Percentiles rank a stretch among this genome's conserved stretches.
Evolutionary conservation across 2,888 invertebrate genomes (phyloP).

Genomic region (Asteroscopus sphinx): DNA sequence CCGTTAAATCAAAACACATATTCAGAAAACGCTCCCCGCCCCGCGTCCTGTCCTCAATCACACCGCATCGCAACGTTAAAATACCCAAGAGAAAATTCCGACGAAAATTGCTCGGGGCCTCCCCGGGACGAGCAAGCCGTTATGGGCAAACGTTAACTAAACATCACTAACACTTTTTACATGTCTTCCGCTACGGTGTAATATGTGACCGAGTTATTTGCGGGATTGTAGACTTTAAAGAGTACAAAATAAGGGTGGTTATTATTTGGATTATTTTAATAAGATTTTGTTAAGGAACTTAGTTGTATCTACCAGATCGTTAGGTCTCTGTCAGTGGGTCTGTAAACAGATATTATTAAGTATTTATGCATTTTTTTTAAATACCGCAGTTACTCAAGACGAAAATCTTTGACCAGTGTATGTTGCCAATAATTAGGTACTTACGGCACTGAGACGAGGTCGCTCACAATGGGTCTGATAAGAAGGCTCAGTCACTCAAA

Average conservation of each 20-base stretch:
- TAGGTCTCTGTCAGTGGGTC: conserved; percentile 38
- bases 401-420: too few relatives aligned
- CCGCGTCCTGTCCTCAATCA: conserved; percentile 44
- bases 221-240: conserved; percentile 40
- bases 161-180: conserved; percentile 62
- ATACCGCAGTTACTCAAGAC: too few relatives aligned
- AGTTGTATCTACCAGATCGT: conserved; percentile 43
- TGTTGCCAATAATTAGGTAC: conserved; percentile 14
- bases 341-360: conserved; percentile 40
- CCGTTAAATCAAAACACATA: conserved; percentile 24
- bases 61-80: conserved; percentile 58
- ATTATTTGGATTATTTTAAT: conserved; percentile 38
- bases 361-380: too few relatives aligned
- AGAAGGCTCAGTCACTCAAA: too few relatives aligned
- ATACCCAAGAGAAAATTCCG: conserved; percentile 71
- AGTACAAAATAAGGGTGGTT: conserved; percentile 6
- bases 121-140: conserved; percentile 53
- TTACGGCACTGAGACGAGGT: too few relatives aligned
- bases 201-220: conserved; percentile 32
- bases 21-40: conserved; percentile 41
- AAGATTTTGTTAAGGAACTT: conserved; percentile 40
- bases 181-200: conserved; percentile 57
- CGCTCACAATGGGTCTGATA: too few relatives aligned
- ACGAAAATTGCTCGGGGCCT: conserved; percentile 69
- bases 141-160: conserved; percentile 63